Conservation (phyloP, 2,888 invertebrate species). For the Hydraecia micacea region DNA sequence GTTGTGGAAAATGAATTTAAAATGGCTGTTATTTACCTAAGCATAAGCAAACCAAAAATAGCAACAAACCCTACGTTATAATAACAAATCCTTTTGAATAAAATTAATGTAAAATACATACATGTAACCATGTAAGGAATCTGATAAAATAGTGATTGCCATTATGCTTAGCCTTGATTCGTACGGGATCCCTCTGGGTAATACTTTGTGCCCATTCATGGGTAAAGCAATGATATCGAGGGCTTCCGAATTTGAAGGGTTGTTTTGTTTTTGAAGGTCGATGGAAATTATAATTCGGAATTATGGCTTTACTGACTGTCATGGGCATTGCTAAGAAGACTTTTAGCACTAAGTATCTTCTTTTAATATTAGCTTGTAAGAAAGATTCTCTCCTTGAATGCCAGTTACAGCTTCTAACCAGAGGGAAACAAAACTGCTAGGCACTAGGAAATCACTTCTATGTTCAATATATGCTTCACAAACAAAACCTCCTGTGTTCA, state of each 20-base stretch:
- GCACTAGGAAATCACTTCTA: background rate
- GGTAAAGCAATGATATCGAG: constrained; percentile 49
- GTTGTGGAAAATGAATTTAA: background rate
- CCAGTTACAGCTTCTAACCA: background rate
- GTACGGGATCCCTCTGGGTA: constrained; percentile 28
- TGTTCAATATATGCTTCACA: background rate
- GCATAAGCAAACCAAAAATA: background rate
- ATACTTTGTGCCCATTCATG: constrained; percentile 52
- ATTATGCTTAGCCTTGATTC: constrained; percentile 45
- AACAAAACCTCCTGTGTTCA: constrained; percentile 15
- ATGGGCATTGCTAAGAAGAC: background rate
- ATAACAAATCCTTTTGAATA: constrained; percentile 5
- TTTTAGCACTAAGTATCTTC: background rate
- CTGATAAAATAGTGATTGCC: constrained; percentile 46
- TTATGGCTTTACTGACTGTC: background rate
- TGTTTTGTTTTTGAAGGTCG: constrained; percentile 23
- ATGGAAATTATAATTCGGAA: background rate
- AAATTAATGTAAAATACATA: constrained; percentile 26
- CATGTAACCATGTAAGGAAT: constrained; percentile 42
- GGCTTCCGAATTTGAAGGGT: constrained; percentile 33
- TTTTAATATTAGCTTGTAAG: background rate
- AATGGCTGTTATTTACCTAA: background rate
- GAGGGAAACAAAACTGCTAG: background rate
- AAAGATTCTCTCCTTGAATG: background rate
- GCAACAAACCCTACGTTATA: background rate